A percentile compares a stretch with the other conserved stretches of the same genome.
These are phyloP conservation scores for Arvicanthis niloticus DNA, from an alignment of 2,113 vertebrate genomes.

Conservation along the genomic window DNA sequence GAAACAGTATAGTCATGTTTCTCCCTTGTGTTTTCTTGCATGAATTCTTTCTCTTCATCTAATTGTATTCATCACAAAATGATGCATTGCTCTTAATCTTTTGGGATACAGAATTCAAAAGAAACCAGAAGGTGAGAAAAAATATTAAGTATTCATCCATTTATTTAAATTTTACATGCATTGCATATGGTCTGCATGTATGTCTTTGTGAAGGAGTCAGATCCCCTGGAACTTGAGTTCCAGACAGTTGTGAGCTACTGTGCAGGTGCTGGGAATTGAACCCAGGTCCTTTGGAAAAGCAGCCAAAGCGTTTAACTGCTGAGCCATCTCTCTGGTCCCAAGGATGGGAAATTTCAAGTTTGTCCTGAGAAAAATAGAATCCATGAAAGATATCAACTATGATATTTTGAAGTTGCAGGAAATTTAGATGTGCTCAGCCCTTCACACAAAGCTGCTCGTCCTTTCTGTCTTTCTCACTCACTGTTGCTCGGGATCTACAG, in stretches of 20 bases:
- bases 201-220: not conserved
- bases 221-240: not conserved
- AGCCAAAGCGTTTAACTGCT: not conserved
- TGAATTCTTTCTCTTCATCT: not conserved
- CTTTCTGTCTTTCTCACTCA: not conserved
- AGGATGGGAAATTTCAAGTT: not conserved
- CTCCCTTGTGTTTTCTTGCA: not conserved
- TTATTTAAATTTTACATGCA: not conserved
- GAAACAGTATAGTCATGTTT: not conserved
- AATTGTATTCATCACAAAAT: not conserved
- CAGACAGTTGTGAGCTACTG: not conserved
- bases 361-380: not conserved
- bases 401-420: not conserved
- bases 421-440: not conserved
- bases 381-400: rapidly evolving
- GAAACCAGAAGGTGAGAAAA: not conserved
- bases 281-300: not conserved
- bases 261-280: not conserved
- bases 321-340: not conserved
- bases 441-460: not conserved
- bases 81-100: not conserved
- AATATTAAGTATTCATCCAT: not conserved
- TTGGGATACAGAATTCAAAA: not conserved
- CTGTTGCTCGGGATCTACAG: not conserved
- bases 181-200: not conserved